A percentile compares a stretch with the other conserved stretches of the same genome.
phyloP scores from a whole-genome alignment of 2,888 invertebrate species.

The Salticus scenicus region DNA sequence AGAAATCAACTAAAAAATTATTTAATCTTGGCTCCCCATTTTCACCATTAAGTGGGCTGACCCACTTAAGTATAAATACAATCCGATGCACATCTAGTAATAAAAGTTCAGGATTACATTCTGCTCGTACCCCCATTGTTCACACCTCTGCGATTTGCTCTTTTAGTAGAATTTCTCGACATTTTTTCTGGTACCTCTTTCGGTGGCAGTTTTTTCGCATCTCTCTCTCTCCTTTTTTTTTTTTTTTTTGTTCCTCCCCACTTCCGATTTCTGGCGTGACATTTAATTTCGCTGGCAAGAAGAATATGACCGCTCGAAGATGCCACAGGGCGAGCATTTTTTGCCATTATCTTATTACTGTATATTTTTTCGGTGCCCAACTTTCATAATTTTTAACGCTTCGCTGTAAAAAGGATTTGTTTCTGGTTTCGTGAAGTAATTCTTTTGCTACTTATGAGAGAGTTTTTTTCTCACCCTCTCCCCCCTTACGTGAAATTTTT shows the following conservation, averaged over 20 bases:
- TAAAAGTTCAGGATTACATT: constrained; percentile 43
- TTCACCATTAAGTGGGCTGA: neutral
- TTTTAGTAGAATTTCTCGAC: neutral
- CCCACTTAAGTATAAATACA: constrained; percentile 39
- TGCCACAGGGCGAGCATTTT: constrained; percentile 46
- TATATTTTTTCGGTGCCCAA: constrained; percentile 26
- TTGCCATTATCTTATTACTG: constrained; percentile 52
- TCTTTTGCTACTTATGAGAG: constrained; percentile 18
- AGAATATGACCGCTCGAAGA: constrained; percentile 49
- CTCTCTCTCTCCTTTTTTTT: constrained; percentile 21
- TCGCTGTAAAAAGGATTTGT: constrained; percentile 29
- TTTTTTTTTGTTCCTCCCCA: too few species aligned
- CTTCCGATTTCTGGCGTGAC: constrained; percentile 55
- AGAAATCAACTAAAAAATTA: neutral
- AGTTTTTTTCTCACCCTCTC: neutral
- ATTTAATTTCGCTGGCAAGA: constrained; percentile 65
- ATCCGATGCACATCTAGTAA: constrained; percentile 36
- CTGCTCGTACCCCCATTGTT: constrained; percentile 45
- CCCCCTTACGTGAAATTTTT: neutral
- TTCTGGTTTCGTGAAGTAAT: constrained; percentile 31
- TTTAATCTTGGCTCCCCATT: neutral
- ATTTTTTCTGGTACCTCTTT: neutral
- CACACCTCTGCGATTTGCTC: constrained; percentile 23
- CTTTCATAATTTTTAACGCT: constrained; percentile 27
- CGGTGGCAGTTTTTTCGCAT: neutral